These are phyloP conservation scores for Theodoxus fluviatilis DNA, from an alignment of 2,888 invertebrate species.

Conservation along the genomic window DNA sequence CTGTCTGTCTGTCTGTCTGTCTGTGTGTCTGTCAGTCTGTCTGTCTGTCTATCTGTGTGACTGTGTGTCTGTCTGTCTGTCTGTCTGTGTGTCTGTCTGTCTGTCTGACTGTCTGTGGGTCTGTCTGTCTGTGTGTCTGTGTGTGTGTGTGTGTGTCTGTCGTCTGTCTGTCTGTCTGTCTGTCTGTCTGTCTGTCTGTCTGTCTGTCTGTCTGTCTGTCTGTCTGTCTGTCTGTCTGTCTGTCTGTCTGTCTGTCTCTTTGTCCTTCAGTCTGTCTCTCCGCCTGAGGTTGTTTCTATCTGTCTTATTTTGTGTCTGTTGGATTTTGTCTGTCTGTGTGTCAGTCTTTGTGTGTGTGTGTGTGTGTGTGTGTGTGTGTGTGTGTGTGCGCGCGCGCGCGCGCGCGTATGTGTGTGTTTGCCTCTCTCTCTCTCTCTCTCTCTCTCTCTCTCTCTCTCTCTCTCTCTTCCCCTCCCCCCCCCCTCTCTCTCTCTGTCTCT, in stretches of 20 bases:
- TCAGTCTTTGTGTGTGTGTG: not conserved
- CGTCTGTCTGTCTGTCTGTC: slow-evolving; percentile 15
- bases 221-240: slow-evolving; percentile 11
- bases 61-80: not conserved
- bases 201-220: slow-evolving; percentile 1
- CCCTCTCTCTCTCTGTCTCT: no score
- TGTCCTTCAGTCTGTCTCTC: slow-evolving; percentile 14
- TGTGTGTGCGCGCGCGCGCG: no score
- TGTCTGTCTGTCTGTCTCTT: slow-evolving; percentile 14
- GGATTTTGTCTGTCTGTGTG: slow-evolving; percentile 5
- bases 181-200: not conserved
- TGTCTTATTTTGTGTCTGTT: slow-evolving; percentile 5
- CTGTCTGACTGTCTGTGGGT: not conserved
- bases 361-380: not conserved
- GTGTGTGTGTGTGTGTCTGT: not conserved
- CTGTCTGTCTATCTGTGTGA: not conserved
- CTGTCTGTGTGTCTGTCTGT: slow-evolving; percentile 13
- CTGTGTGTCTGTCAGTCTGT: not conserved
- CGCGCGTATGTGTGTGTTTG: no score
- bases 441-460: no score
- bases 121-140: not conserved
- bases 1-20: not conserved
- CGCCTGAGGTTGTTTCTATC: not conserved
- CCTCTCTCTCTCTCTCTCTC: no score
- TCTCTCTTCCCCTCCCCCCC: no score